Percentiles rank a stretch among this genome's conserved stretches.
These are phyloP conservation scores for Poeciliopsis infans DNA, from an alignment of 2,797 vertebrate species.

Conservation along the genomic window DNA sequence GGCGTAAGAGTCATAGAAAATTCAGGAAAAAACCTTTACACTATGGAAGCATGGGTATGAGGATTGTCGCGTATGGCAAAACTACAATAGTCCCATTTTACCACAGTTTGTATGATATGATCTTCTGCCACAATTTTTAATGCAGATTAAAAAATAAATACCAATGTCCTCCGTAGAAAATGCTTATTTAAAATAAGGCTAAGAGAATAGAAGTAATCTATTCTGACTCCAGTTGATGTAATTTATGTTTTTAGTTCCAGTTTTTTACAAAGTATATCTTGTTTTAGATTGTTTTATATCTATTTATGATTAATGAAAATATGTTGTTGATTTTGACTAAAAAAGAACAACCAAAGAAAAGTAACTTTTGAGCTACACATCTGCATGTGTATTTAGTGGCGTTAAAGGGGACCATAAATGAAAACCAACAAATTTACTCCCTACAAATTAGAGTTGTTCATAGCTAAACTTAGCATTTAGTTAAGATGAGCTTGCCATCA, in stretches of 20 bases:
- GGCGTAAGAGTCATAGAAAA: background rate
- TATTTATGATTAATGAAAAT: too few relatives aligned
- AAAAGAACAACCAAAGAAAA: too few relatives aligned
- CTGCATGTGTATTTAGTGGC: too few relatives aligned
- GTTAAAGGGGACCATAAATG: too few relatives aligned
- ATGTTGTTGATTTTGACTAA: too few relatives aligned
- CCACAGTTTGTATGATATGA: background rate
- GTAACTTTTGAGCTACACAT: too few relatives aligned
- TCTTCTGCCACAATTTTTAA: background rate
- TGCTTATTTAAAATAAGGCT: background rate
- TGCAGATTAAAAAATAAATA: background rate
- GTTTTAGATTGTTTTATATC: too few relatives aligned
- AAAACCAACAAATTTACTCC: too few relatives aligned
- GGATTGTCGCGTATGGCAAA: background rate
- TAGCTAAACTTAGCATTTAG: background rate
- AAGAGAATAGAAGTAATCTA: background rate
- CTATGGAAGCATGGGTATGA: background rate
- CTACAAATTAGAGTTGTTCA: too few relatives aligned
- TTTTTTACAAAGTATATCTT: too few relatives aligned
- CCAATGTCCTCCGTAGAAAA: background rate
- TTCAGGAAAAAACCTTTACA: background rate
- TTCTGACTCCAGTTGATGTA: background rate
- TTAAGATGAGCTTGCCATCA: too few relatives aligned
- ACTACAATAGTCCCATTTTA: background rate
- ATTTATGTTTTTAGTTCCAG: too few relatives aligned